Base-by-base conservation (phyloP, 2,797 vertebrate genomes). In the Podarcis lilfordi region DNA sequence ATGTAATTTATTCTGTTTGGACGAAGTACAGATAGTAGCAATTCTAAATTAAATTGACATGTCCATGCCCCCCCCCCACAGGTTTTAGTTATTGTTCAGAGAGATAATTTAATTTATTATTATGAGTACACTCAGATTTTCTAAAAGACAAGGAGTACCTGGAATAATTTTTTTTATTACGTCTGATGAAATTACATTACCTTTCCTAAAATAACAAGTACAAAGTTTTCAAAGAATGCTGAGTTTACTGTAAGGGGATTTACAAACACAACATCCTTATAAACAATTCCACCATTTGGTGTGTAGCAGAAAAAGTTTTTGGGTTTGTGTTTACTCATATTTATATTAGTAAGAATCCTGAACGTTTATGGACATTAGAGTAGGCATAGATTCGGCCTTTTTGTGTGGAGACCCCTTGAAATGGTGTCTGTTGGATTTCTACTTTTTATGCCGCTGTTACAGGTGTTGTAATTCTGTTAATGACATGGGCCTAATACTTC, bases 1-100 rank as follows among this genome's bases (percentile, higher is more conserved):
- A 87, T 83, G 76, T 90, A 4, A 19, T 92, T 90, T 92, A 86
- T 66, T 69, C 43, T 82, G 84, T 80, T 91, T 79, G 78, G 61
- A 89, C 82, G 88, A 61, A 85, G 86, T 82, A 32, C 35, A 90
- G 78, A 84, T 40, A 17, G 2, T 82, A 17, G 50, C 7, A 27
- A 5, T 86, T 92, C 0, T 2, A 45, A 89, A 86, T 75, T 91
- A 84, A 69, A 55, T 71, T 89, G 72, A 82, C 40, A 78, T 40
- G 75, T 80, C 11, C 10, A n/a, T 15, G 35, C 6, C 1, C 43
- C 40, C 40, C 40, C 0, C 45, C 10, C 11, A 11, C 13, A 15
- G 11, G 50, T 50, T 0, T 0, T 55, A 88, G 91, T 87, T 19
- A 50, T 45, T 55, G 11, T 64, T 64, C 13, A 5, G 8, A 21